Evolutionary conservation across 2,113 vertebrate species (phyloP).

Genomic region (Mandrillus leucophaeus): DNA sequence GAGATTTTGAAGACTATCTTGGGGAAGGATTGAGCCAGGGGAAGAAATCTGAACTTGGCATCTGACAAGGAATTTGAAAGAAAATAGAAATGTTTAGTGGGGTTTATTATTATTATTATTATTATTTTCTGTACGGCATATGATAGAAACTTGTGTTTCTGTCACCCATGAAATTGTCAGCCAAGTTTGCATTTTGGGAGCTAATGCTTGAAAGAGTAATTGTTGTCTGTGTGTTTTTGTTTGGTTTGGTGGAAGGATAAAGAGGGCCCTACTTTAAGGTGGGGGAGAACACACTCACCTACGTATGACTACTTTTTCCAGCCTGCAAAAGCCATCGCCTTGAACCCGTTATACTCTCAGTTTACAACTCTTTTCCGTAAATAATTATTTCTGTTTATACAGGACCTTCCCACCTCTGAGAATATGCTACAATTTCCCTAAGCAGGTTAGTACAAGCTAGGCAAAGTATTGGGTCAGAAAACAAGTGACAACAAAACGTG

Average conservation of each 20-base stretch:
- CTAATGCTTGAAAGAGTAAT: not conserved
- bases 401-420: not conserved
- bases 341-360: not conserved
- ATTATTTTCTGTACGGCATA: not conserved
- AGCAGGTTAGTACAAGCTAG: not conserved
- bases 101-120: not conserved
- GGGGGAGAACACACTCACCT: not conserved
- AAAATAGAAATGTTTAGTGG: not conserved
- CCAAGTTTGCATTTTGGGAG: not conserved
- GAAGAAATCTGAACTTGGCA: not conserved
- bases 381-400: not conserved
- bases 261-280: not conserved
- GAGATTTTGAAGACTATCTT: not conserved
- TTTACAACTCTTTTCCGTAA: not conserved
- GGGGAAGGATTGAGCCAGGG: not conserved
- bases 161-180: not conserved
- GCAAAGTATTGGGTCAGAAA: not conserved
- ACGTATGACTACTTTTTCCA: not conserved
- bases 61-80: not conserved
- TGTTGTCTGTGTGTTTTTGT: not conserved
- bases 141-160: not conserved
- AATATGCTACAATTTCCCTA: not conserved
- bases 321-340: not conserved
- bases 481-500: not conserved
- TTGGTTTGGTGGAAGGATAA: not conserved